Conservation (phyloP, 2,888 invertebrate genomes). For the Xanthorhoe designata region DNA sequence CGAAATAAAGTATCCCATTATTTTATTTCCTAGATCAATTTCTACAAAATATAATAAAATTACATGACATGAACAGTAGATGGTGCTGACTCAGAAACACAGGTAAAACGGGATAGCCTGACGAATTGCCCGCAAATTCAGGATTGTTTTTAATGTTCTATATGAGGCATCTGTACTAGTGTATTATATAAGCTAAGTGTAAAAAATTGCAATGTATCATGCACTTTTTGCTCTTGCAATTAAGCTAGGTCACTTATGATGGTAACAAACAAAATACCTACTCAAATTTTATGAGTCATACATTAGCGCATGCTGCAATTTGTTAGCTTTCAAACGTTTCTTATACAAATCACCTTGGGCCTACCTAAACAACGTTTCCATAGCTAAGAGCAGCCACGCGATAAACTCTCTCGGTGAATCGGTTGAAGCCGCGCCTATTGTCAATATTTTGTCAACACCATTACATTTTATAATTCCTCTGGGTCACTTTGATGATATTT, state of each 20-base stretch:
- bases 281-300: constrained; percentile 1
- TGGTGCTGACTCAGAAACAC: no score
- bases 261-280: background rate
- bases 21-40: no score
- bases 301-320: constrained; percentile 6
- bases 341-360: constrained; percentile 13
- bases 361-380: constrained; percentile 8
- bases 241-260: background rate
- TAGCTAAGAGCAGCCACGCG: constrained; percentile 16
- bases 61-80: no score
- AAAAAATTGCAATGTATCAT: no score
- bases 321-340: constrained; percentile 16
- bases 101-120: no score
- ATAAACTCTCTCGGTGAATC: background rate
- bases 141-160: no score
- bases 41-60: no score
- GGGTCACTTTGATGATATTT: no score
- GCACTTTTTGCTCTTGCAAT: background rate
- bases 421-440: background rate
- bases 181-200: no score
- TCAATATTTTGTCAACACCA: background rate
- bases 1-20: no score
- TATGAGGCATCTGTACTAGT: no score
- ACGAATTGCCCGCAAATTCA: no score
- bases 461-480: background rate